phyloP scores from a whole-genome alignment of 2,888 invertebrate species.

The Habroteleia sp. region DNA sequence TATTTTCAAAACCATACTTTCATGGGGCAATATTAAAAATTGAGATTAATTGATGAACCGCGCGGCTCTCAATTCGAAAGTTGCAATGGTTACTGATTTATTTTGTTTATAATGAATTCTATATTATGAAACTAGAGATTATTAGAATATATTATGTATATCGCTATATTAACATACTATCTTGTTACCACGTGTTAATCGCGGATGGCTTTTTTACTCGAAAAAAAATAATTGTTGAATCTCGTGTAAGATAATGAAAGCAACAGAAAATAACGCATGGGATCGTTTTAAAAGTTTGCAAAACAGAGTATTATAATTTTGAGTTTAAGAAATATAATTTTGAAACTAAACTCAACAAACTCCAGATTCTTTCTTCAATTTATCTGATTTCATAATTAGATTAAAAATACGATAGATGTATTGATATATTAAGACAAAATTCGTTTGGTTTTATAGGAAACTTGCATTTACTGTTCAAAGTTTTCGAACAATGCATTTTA shows the following conservation, averaged over 20 bases:
- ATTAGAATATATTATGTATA: constrained; percentile 79
- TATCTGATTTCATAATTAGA: too few relatives aligned
- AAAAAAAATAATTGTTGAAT: constrained; percentile 76
- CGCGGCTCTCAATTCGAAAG: constrained; percentile 10
- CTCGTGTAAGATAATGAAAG: constrained; percentile 77
- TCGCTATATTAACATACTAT: constrained; percentile 77
- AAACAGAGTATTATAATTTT: constrained; percentile 1
- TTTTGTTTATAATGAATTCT: constrained; percentile 78
- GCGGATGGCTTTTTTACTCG: constrained; percentile 80
- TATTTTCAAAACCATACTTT: not conserved
- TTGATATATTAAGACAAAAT: too few relatives aligned
- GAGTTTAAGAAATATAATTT: too few relatives aligned
- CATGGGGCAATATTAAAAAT: not conserved
- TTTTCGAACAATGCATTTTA: too few relatives aligned
- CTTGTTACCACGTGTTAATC: constrained; percentile 77
- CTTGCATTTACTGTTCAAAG: too few relatives aligned
- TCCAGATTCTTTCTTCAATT: too few relatives aligned
- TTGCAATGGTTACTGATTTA: constrained; percentile 69
- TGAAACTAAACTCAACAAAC: too few relatives aligned
- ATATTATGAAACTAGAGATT: constrained; percentile 77
- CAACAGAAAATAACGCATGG: constrained; percentile 24
- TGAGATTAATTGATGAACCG: not conserved
- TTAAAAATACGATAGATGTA: too few relatives aligned
- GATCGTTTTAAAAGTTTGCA: constrained; percentile 8
- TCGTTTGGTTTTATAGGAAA: too few relatives aligned